Conservation (phyloP, 2,797 vertebrate species). For the Psittacula echo region DNA sequence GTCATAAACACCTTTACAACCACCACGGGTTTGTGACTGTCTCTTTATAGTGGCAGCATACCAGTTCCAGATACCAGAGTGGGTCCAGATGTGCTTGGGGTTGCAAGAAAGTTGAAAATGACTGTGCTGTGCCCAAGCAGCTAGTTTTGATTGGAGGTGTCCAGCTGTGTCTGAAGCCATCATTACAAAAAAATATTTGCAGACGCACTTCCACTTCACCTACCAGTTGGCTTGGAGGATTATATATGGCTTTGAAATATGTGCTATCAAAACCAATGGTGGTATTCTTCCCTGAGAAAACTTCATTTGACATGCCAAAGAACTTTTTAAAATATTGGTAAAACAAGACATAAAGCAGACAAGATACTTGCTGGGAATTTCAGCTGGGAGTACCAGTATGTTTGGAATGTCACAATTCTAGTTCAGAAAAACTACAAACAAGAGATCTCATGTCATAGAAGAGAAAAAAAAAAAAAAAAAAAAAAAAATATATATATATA, state of each 20-base stretch:
- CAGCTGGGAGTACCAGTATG: background rate
- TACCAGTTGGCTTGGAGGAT: background rate
- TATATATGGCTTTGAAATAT: background rate
- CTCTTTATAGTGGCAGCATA: background rate
- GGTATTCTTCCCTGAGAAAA: background rate
- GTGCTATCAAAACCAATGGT: background rate
- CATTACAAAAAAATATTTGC: background rate
- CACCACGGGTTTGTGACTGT: background rate
- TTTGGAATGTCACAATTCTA: background rate
- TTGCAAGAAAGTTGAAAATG: background rate
- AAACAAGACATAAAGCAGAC: constrained; percentile 1
- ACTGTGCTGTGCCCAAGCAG: background rate
- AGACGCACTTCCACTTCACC: background rate
- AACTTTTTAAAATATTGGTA: background rate
- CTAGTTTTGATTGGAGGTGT: background rate
- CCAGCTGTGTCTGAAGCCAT: background rate
- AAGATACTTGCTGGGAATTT: background rate
- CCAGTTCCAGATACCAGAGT: background rate
- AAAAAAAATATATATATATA: background rate
- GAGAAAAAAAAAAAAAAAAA: background rate
- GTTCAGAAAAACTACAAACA: background rate
- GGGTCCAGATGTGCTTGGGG: background rate
- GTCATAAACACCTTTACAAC: background rate
- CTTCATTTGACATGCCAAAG: background rate
- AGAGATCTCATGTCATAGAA: background rate